Conservation (phyloP, 2,113 vertebrate species). For the Aphyosemion australe region DNA sequence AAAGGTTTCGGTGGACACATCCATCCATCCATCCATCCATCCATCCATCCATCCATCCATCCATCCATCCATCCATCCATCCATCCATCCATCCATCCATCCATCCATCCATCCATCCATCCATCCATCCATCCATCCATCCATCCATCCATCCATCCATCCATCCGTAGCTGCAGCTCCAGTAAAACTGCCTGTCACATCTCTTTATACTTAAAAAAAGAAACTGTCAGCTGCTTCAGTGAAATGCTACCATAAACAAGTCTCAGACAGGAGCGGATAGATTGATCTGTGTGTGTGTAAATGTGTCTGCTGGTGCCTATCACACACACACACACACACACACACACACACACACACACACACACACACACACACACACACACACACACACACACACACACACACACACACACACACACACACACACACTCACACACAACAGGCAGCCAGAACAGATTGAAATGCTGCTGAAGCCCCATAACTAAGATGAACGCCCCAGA, state of each 20-base stretch:
- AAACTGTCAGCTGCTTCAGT: slow-evolving; percentile 22
- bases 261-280: slow-evolving; percentile 16
- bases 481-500: slow-evolving; percentile 44
- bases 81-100: background rate
- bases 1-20: background rate
- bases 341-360: slow-evolving; percentile 20
- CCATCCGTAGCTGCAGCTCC: background rate
- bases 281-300: slow-evolving; percentile 12
- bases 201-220: slow-evolving; percentile 24
- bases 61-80: background rate
- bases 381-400: slow-evolving; percentile 22
- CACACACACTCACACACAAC: background rate
- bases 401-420: slow-evolving; percentile 20
- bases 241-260: slow-evolving; percentile 26
- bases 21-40: background rate
- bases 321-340: slow-evolving; percentile 17
- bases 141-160: background rate
- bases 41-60: background rate
- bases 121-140: background rate
- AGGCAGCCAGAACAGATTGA: slow-evolving; percentile 32
- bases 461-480: slow-evolving; percentile 41
- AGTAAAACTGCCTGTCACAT: slow-evolving; percentile 11
- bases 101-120: background rate
- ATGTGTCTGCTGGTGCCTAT: background rate
- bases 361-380: slow-evolving; percentile 19